Evolutionary conservation across 2,113 vertebrate genomes (phyloP).

Genomic region (Anarhynchus alexandrinus): DNA sequence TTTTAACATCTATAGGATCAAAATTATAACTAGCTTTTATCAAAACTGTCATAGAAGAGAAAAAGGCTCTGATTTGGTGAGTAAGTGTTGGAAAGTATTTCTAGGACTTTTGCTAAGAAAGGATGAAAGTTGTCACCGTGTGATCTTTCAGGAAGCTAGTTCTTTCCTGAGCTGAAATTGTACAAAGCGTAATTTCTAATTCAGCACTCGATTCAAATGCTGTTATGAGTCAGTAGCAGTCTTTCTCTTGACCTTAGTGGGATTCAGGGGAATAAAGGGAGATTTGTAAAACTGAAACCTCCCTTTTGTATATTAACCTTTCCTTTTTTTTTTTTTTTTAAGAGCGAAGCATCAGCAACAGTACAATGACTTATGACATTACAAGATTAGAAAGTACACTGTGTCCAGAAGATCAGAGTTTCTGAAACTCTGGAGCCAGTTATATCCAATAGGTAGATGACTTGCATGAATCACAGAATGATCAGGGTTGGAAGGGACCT

Average conservation of each 20-base stretch:
- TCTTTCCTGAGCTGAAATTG: neutral
- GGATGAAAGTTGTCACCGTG: neutral
- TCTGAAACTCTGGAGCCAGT: neutral
- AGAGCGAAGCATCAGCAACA: neutral
- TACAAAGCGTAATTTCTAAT: neutral
- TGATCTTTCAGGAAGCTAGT: neutral
- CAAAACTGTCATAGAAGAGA: neutral
- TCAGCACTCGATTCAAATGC: neutral
- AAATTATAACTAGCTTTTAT: neutral
- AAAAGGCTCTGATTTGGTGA: neutral
- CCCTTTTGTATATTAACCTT: neutral
- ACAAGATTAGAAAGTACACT: neutral
- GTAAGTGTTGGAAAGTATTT: neutral
- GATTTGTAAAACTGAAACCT: neutral
- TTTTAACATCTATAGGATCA: neutral
- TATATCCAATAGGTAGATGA: neutral
- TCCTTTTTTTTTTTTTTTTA: neutral
- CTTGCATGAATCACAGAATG: too few relatives aligned
- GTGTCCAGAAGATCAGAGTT: neutral
- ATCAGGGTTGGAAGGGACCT: too few relatives aligned
- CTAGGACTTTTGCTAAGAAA: neutral
- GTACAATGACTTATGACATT: neutral
- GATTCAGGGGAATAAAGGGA: neutral
- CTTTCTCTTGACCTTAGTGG: neutral
- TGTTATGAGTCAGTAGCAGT: neutral